These are phyloP conservation scores for Paramormyrops kingsleyae DNA, from an alignment of 2,113 vertebrate genomes.

Conservation along the genomic window DNA sequence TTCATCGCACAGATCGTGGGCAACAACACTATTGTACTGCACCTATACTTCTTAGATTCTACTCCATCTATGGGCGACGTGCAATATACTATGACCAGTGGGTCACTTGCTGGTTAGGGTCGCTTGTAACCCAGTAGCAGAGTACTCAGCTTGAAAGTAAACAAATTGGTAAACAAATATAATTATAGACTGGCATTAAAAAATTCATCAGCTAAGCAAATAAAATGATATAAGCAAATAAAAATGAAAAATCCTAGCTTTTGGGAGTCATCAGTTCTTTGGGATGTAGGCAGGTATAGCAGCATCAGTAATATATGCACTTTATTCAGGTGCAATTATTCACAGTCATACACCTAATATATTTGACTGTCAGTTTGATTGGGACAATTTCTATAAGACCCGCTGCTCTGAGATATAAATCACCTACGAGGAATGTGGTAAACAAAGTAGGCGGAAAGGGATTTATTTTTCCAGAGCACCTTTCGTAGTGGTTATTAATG, in stretches of 20 bases:
- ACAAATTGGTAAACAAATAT: not conserved
- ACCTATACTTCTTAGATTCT: not conserved
- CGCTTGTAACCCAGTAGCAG: not conserved
- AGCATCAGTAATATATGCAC: conserved; percentile 36
- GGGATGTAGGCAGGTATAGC: not conserved
- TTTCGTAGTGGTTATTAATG: conserved; percentile 55
- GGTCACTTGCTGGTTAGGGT: not conserved
- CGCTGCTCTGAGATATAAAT: conserved; percentile 36
- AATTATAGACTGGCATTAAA: not conserved
- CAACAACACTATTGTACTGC: not conserved
- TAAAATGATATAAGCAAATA: not conserved
- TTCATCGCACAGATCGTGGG: not conserved
- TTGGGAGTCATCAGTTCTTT: not conserved
- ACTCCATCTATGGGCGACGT: not conserved
- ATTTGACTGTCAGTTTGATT: conserved; percentile 49
- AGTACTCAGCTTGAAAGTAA: not conserved
- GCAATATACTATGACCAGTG: not conserved
- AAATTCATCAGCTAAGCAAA: not conserved
- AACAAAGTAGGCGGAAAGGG: conserved; percentile 47
- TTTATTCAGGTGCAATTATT: conserved; percentile 37
- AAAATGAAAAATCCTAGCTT: not conserved
- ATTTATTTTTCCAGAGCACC: conserved; percentile 30
- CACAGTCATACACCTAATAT: conserved; percentile 17
- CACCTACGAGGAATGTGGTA: conserved; percentile 30
- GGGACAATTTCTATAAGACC: conserved; percentile 26